phyloP scores from a whole-genome alignment of 2,888 invertebrate genomes.

The Drosophila suboccidentalis region DNA sequence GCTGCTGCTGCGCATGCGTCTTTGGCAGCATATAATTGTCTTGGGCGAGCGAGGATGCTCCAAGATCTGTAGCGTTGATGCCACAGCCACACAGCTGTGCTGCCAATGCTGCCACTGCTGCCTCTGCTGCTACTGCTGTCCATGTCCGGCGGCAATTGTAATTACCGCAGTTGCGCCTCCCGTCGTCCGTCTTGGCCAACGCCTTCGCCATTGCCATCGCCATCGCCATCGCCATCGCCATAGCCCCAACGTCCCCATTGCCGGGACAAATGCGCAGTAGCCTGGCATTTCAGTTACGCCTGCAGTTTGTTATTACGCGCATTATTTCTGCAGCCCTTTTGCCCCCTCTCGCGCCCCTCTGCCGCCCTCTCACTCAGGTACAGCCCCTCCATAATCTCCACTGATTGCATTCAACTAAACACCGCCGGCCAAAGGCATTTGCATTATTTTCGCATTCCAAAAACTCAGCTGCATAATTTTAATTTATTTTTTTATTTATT shows the following conservation, averaged over 20 bases:
- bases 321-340: constrained; percentile 73
- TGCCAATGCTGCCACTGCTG: constrained; percentile 38
- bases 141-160: constrained; percentile 83
- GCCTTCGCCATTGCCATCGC: constrained; percentile 63
- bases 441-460: constrained; percentile 77
- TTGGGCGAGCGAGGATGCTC: constrained; percentile 71
- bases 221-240: constrained; percentile 62
- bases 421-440: constrained; percentile 69
- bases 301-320: constrained; percentile 80
- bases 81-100: constrained; percentile 60
- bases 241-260: constrained; percentile 31
- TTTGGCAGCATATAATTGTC: constrained; percentile 80
- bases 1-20: constrained; percentile 70
- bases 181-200: constrained; percentile 77
- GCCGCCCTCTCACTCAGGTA: constrained; percentile 5
- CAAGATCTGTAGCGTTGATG: constrained; percentile 58
- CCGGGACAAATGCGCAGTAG: constrained; percentile 78
- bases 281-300: constrained; percentile 80
- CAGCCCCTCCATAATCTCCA: constrained; percentile 49
- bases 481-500: constrained; percentile 40
- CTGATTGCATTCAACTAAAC: constrained; percentile 69
- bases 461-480: constrained; percentile 54
- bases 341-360: constrained; percentile 22
- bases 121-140: constrained; percentile 59
- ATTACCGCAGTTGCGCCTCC: constrained; percentile 83